These are phyloP conservation scores for Drosophila meridiana DNA, from an alignment of 2,888 invertebrate genomes.

Conservation along the genomic window DNA sequence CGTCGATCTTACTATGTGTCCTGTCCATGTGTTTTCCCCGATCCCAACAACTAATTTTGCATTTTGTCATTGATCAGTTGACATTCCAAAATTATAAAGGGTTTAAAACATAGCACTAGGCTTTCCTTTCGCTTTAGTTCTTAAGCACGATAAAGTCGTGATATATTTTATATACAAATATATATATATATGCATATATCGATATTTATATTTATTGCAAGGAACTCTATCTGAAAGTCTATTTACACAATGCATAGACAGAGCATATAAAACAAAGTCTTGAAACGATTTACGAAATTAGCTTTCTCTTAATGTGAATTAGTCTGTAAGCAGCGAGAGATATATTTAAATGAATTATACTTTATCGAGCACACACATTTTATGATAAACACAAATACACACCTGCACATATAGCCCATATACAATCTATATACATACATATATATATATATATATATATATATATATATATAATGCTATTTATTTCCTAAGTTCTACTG, in stretches of 20 bases:
- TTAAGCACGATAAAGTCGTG: conserved; percentile 34
- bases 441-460: conserved; percentile 8
- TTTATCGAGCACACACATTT: conserved; percentile 42
- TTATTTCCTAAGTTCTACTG: conserved; percentile 51
- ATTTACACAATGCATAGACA: conserved; percentile 20
- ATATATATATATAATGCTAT: conserved; percentile 21
- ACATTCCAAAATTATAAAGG: conserved; percentile 61
- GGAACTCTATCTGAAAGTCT: background rate
- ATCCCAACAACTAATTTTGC: background rate
- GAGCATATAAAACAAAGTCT: conserved; percentile 33
- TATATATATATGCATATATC: conserved; percentile 17
- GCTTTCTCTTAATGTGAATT: conserved; percentile 48
- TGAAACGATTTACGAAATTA: conserved; percentile 54
- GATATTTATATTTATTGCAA: conserved; percentile 28
- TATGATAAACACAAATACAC: conserved; percentile 26
- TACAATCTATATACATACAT: background rate
- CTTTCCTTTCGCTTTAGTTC: conserved; percentile 17
- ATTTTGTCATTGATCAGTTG: conserved; percentile 65
- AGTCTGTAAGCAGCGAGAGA: conserved; percentile 46
- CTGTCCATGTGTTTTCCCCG: conserved; percentile 17
- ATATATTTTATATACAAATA: conserved; percentile 42
- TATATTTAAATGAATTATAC: conserved; percentile 46
- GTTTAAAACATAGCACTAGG: conserved; percentile 6
- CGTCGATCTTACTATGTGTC: background rate
- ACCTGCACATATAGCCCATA: conserved; percentile 46